Evolutionary conservation across 2,113 vertebrate genomes (phyloP), one percentile per base, ranked within the genome.

Genomic region (Planiliza haematocheilus): DNA sequence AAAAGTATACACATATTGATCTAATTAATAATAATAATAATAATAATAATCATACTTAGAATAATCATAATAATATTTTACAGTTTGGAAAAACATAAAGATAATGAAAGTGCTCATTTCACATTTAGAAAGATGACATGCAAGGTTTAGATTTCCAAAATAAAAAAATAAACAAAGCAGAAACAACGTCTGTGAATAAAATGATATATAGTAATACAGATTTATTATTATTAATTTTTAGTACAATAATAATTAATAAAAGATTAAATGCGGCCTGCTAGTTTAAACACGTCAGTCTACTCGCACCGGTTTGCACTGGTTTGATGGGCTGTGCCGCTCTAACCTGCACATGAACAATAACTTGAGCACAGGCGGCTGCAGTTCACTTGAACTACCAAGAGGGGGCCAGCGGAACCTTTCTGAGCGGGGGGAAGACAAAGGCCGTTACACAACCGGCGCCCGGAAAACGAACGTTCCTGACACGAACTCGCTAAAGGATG

Each of bases 381-480:
- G 37, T 88, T 81, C 70, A 37, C 38, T 1, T 7, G 4, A 59
- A 45, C 41, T 2, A 53, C 79, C 88, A 12, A 10, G 1, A 18
- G 79, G 66, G 45, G 76, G 56, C 68, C 11, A 1, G 16, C 68
- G 77, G 79, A 88, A 81, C 84, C 30, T 6, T 62, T 53, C 1
- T 3, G 4, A 13, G 7, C 11, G 7, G 11, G 64, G 80, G 89
- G 87, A 88, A 56, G 71, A 62, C 61, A 80, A 89, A 87, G 24
- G 8, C 51, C 38, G 82, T 37, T 39, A 62, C 80, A 87, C 86
- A 71, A 18, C 57, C 70, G 63, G 60, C 50, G 16, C 39, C 13
- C 74, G 71, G 87, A 93, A 91, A 13, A 3, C 1, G 34, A 82
- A 91, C 92, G 93, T 92, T 82, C 49, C 2, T 2, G 0, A 18